Base-by-base conservation (phyloP, 2,888 invertebrate species). In the Acrobasis repandana region DNA sequence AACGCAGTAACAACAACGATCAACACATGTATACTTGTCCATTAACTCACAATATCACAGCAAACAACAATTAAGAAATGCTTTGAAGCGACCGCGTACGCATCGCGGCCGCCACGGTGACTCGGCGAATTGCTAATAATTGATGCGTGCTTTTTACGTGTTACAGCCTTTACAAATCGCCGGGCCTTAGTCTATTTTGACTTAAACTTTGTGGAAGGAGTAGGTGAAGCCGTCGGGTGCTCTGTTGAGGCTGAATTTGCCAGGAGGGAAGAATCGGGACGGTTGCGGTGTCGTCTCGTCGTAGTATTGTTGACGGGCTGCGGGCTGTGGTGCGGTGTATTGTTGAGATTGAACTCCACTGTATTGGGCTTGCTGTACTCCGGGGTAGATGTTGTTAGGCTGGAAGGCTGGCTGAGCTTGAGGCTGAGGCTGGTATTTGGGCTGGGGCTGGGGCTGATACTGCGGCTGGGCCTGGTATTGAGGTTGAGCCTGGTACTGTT, bases 221-320 rank as follows among this genome's bases (percentile, higher is more conserved):
- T 96, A 97, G 76, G 96, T 96, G 92, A 95, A 97, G 77, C 97
- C 97, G 79, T 97, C 97, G 48, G 97, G 97, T 63, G 96, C 96
- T 80, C 97, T 93, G 93, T 97, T 97, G 72, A 97, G 93, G 72
- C 95, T 95, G 76, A 97, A 94, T 86, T 97, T 97, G 70, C 97
- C 97, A 36, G 97, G 97, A 59, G 96, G 97, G 82, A 95, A 96
- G 92, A 96, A 96, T 73, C 95, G 94, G 76, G 94, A 94, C 18
- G 96, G 96, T 34, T 94, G 90, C 65, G 94, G 95, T 60, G 96
- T 96, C 65, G 93, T 92, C 36, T 90, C 82, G 62, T 93, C 91
- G 76, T 93, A 93, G 80, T 94, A 93, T 66, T 93, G 93, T 60
- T 90, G 93, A 63, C 83, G 85, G 51, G 74, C 65, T n/a, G 69